phyloP scores from a whole-genome alignment of 2,797 vertebrate genomes.

The Otus scops region DNA sequence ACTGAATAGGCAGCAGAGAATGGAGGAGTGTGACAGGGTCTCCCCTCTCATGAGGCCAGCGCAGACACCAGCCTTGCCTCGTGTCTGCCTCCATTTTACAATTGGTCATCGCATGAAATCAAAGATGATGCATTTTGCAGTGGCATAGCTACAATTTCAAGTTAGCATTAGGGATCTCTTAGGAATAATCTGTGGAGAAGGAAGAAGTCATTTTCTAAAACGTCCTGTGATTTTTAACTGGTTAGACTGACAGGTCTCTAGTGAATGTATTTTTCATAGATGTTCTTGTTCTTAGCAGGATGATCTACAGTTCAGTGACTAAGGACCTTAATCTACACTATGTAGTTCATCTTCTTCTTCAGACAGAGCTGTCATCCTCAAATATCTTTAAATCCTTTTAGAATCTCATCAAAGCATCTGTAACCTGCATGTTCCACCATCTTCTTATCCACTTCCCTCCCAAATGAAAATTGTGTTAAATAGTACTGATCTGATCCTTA shows the following conservation, averaged over 20 bases:
- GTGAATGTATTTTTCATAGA: background rate
- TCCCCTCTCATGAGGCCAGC: background rate
- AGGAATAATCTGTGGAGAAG: background rate
- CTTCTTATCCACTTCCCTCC: background rate
- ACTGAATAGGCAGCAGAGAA: background rate
- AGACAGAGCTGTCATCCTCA: background rate
- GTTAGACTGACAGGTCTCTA: background rate
- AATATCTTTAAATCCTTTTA: slow-evolving; percentile 7
- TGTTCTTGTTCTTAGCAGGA: background rate
- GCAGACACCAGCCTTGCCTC: rapidly evolving
- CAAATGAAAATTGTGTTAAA: background rate
- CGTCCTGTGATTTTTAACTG: background rate
- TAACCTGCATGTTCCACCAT: background rate
- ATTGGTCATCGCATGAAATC: background rate
- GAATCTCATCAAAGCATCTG: background rate
- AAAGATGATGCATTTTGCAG: background rate
- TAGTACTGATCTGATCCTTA: background rate
- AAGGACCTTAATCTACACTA: background rate
- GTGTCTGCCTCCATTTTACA: background rate
- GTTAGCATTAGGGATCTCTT: background rate
- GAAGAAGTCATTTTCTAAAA: background rate
- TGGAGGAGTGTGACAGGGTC: background rate
- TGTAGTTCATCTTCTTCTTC: background rate
- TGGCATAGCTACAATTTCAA: background rate
- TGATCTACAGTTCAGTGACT: slow-evolving; percentile 1